Conservation (phyloP, 2,113 vertebrate species). For the Pogonocichla stellata region DNA sequence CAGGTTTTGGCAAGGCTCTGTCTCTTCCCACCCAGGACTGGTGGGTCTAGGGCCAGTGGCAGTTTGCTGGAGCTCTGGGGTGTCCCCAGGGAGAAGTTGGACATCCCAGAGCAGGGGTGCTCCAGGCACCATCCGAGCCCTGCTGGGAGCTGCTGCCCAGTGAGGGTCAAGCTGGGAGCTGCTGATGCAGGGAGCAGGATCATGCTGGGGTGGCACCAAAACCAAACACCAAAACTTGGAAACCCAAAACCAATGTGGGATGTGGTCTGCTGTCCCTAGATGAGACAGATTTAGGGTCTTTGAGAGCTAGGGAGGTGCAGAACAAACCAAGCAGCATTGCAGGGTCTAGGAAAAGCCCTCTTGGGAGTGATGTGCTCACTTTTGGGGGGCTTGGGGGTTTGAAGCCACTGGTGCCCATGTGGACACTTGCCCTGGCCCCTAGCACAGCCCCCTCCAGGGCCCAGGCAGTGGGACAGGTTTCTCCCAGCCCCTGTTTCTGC, state of each 20-base stretch:
- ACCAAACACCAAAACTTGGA: neutral
- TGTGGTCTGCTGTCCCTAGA: neutral
- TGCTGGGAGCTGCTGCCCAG: neutral
- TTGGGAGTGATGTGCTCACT: accelerated
- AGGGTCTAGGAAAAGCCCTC: neutral
- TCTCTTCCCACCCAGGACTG: neutral
- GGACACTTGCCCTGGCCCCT: neutral
- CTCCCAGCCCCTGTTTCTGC: neutral
- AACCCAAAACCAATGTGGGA: accelerated
- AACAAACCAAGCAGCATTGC: neutral
- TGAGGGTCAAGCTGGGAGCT: neutral
- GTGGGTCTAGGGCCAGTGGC: accelerated
- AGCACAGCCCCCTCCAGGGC: neutral
- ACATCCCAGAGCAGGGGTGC: neutral
- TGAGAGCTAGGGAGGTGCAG: neutral
- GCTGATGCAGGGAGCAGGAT: neutral
- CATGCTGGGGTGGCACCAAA: neutral
- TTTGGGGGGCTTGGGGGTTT: too few relatives aligned
- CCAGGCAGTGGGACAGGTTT: neutral
- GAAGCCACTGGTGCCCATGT: neutral
- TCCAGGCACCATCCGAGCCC: neutral
- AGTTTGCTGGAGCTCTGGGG: neutral
- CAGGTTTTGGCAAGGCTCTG: neutral
- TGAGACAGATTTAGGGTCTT: neutral
- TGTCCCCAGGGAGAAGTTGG: neutral